Evolutionary conservation across 2,888 invertebrate genomes (phyloP), one percentile per base, ranked within the genome.

Genomic region (Hirtodrosophila duncani): DNA sequence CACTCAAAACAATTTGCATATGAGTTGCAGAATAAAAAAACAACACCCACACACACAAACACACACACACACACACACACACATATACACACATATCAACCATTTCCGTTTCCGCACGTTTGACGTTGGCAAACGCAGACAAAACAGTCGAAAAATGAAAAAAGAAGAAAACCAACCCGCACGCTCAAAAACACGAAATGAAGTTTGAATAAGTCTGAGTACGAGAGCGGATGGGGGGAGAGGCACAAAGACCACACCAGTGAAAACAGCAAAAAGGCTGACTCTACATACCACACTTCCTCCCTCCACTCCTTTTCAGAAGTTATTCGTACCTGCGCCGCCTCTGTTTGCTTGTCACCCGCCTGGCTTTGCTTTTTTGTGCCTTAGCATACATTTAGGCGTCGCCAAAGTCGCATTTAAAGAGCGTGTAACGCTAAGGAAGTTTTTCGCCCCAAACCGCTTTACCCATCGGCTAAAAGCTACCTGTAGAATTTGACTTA

Each of bases 101-200:
- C 81, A 74, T 74, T 75, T 78, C 78, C 81, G 81, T 72, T 75
- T 75, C 74, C 81, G 74, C 74, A 75, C 81, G 81, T 64, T 80
- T 80, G 74, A 67, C 69, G 58, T 48, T 67, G 68, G 56, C 58
- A 71, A 60, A 55, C 52, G 53, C 78, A 51, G 27, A 44, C 56
- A 55, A 58, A 63, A 61, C 34, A 63, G 51, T 26, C 8, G 38
- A 44, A 11, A 48, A 34, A 33, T 21, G 46, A 56, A 49, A 58
- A 24, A 39, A 36, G 21, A 7, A 21, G 39, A 26, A 30, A 6
- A 18, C 4, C 26, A 10, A 31, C 30, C 10, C 20, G 29, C 41
- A 33, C 50, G 46, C n/a, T 41, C 44, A 45, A 46, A 59, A 43
- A 42, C 55, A 58, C 48, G 43, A 70, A 75, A 58, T 75, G 46